Conservation (phyloP, 1,140 invertebrate species). For the Kradibia gibbosae region DNA sequence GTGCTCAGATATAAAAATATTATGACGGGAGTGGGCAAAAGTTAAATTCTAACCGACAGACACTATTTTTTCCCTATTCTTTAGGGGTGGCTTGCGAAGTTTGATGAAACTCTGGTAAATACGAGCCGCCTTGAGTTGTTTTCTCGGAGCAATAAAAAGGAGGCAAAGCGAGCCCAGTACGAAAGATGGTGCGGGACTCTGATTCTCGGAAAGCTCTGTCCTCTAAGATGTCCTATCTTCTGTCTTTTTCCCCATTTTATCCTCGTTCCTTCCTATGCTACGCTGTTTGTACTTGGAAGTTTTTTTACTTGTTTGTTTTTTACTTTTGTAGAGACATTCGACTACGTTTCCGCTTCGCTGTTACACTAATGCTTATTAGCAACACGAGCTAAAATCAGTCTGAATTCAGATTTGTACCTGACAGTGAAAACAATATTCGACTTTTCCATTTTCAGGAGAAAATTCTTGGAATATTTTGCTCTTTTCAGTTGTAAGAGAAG, state of each 20-base stretch:
- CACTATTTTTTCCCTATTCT: not conserved
- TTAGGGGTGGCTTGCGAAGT: not conserved
- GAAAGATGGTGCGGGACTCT: not conserved
- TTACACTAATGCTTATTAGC: not conserved
- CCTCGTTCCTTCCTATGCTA: not conserved
- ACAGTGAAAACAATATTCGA: not conserved
- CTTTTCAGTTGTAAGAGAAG: no score
- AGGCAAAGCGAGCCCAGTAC: not conserved
- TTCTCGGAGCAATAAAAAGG: not conserved
- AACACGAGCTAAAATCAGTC: not conserved
- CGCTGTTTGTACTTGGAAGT: not conserved
- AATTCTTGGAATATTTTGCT: no score
- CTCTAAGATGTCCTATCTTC: not conserved
- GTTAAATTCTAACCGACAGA: not conserved
- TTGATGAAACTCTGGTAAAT: not conserved
- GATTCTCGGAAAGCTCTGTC: not conserved
- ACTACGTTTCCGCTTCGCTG: not conserved
- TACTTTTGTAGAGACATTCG: not conserved
- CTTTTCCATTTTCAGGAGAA: not conserved
- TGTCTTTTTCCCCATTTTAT: not conserved
- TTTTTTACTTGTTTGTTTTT: slow-evolving; percentile 7
- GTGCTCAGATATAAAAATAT: not conserved
- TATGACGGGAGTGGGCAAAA: not conserved
- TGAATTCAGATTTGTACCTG: slow-evolving; percentile 7
- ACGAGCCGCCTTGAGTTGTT: not conserved